Conservation (phyloP, 2,888 invertebrate genomes). For the Griposia aprilina region DNA sequence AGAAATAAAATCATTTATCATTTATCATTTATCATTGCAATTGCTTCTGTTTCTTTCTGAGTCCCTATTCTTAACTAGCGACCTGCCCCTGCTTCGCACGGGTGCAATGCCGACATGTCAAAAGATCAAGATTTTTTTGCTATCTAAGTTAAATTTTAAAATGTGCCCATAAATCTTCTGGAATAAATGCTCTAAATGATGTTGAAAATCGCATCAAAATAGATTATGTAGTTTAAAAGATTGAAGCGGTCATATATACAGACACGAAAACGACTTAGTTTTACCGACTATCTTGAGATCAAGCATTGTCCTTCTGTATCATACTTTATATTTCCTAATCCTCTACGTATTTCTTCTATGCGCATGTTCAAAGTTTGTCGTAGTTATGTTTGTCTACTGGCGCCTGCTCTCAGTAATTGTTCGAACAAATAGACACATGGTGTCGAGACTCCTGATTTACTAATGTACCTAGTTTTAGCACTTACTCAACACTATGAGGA, state of each 20-base stretch:
- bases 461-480: slow-evolving; percentile 88
- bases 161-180: not conserved
- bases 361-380: slow-evolving; percentile 72
- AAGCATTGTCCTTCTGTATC: slow-evolving; percentile 22
- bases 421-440: slow-evolving; percentile 83
- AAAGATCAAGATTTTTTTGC: not conserved
- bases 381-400: slow-evolving; percentile 86
- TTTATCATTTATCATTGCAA: not conserved
- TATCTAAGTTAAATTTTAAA: not conserved
- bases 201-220: not conserved
- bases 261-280: not conserved
- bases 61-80: not conserved
- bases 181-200: not conserved
- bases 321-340: slow-evolving; percentile 18
- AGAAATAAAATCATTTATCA: no score
- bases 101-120: not conserved
- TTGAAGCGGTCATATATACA: not conserved
- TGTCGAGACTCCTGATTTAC: slow-evolving; percentile 84
- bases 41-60: not conserved
- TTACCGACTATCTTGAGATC: not conserved
- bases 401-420: slow-evolving; percentile 88
- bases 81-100: not conserved
- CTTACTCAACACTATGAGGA: slow-evolving; percentile 74
- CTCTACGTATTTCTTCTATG: slow-evolving; percentile 47
- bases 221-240: not conserved